A percentile compares a stretch with the other conserved stretches of the same genome.
phyloP scores from a whole-genome alignment of 2,888 invertebrate genomes.

The Limulus polyphemus region DNA sequence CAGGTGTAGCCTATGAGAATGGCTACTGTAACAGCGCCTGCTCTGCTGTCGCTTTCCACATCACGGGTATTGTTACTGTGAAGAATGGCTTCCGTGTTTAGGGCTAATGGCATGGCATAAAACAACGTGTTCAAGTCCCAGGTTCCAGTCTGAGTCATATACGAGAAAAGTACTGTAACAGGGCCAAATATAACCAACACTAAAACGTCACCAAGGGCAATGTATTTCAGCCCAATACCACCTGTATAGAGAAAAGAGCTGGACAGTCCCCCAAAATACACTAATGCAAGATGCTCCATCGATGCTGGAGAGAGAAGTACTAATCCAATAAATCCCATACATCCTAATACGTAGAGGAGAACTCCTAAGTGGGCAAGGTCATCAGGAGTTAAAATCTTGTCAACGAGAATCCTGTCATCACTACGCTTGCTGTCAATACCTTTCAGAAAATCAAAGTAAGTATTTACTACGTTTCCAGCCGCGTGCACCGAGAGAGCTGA shows the following conservation, averaged over 20 bases:
- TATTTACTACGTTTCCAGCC: conserved; percentile 92
- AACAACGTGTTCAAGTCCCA: conserved; percentile 83
- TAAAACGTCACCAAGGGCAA: conserved; percentile 82
- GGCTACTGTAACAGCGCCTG: conserved; percentile 88
- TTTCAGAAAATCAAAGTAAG: conserved; percentile 86
- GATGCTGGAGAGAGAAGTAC: conserved; percentile 71
- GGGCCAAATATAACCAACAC: conserved; percentile 89
- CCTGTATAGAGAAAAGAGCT: conserved; percentile 94
- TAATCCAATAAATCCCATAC: conserved; percentile 63
- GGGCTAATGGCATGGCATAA: conserved; percentile 82
- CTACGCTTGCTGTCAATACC: conserved; percentile 71
- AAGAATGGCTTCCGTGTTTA: conserved; percentile 88
- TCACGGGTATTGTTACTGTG: conserved; percentile 92
- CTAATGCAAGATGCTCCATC: conserved; percentile 86
- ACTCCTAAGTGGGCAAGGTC: conserved; percentile 79
- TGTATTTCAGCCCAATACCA: conserved; percentile 88
- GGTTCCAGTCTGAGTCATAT: conserved; percentile 74
- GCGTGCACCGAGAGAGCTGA: conserved; percentile 86
- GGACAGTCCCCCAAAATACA: conserved; percentile 88
- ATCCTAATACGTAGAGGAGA: conserved; percentile 72
- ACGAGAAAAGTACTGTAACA: conserved; percentile 82
- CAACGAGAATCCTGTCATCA: conserved; percentile 88
- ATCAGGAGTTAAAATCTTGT: conserved; percentile 69
- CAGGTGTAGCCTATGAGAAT: conserved; percentile 81
- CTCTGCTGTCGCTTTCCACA: conserved; percentile 70